Evolutionary conservation across 2,888 invertebrate genomes (phyloP).

Genomic region (Iselma pallidipennis): DNA sequence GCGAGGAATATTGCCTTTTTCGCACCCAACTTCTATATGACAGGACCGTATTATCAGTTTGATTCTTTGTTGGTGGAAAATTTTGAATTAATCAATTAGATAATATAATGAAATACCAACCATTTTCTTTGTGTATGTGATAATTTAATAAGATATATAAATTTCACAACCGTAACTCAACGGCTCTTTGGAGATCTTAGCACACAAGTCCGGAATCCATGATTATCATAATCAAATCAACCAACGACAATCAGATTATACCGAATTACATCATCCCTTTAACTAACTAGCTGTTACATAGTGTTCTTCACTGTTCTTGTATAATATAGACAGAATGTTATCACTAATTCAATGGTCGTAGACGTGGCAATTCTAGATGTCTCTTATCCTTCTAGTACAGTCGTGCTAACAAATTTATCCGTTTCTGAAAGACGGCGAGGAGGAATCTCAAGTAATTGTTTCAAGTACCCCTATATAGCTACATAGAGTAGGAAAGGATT

Average conservation of each 20-base stretch:
- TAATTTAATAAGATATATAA: slow-evolving; percentile 34
- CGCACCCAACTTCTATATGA: neutral
- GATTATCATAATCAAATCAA: slow-evolving; percentile 55
- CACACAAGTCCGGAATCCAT: slow-evolving; percentile 35
- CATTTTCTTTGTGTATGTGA: slow-evolving; percentile 13
- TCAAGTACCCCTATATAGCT: neutral
- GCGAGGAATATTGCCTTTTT: neutral
- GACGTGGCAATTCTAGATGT: slow-evolving; percentile 10
- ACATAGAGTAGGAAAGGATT: slow-evolving; percentile 18
- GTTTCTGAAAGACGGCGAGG: neutral
- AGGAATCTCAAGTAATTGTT: neutral
- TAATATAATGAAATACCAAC: no score
- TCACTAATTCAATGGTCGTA: slow-evolving; percentile 2
- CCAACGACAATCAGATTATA: slow-evolving; percentile 51
- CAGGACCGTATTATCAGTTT: neutral
- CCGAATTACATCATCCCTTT: slow-evolving; percentile 52
- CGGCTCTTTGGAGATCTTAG: slow-evolving; percentile 19
- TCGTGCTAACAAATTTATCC: neutral
- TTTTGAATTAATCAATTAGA: no score
- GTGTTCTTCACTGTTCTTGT: slow-evolving; percentile 35
- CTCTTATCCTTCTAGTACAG: slow-evolving; percentile 22
- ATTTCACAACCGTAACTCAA: slow-evolving; percentile 25
- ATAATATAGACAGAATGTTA: neutral
- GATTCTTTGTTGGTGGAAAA: no score
- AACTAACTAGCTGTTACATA: slow-evolving; percentile 50